Evolutionary conservation across 23 tunicate species (phyloP), one percentile per base, ranked within the genome.

Genomic region (Trididemnum clinides): DNA sequence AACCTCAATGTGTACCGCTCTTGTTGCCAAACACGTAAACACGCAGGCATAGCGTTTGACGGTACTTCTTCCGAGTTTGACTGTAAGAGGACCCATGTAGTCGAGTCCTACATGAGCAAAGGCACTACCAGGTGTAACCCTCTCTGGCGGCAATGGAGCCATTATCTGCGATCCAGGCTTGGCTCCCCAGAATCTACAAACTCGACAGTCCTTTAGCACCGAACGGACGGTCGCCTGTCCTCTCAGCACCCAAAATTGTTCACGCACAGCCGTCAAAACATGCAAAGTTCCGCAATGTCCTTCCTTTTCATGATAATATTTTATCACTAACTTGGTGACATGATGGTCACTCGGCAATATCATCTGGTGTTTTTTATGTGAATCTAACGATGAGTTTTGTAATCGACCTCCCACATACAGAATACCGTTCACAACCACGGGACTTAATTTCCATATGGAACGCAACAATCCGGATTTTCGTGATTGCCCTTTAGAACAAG

Each of bases 1-100:
- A 3, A 77, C 28, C 34, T 85, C 89, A 19, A 85, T 54, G 37
- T 85, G 84, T 15, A 85, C 85, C 2, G 89, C 85, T 4, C 85
- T 72, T 28, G 89, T 85, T 3, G 84, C 84, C 28, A 85, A 27
- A 34, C 89, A 85, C 20, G 85, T 79, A 54, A 85, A 77, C 1
- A 78, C 33, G 72, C 50, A 54, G 1, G 22, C 72, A 33, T 77
- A 85, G 2, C 89, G 89, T 78, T 85, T 77, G 2, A 57, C 72
- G 2, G 30, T 20, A 22, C 33, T 51, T 2, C 89, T 72, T 1
- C 89, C 89, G 1, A 31, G 57, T 34, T 85, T 85, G n/a, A 77
- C 51, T 51, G 54, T 1, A 1, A 35, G n/a, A 85, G 85, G 89
- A 4, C 89, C 89, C 72, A 77, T 77, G 57, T 54, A 85, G 36